A percentile compares a stretch with the other conserved stretches of the same genome.
Evolutionary conservation across 1,140 invertebrate genomes (phyloP).

Genomic region (Drosophila saltans): DNA sequence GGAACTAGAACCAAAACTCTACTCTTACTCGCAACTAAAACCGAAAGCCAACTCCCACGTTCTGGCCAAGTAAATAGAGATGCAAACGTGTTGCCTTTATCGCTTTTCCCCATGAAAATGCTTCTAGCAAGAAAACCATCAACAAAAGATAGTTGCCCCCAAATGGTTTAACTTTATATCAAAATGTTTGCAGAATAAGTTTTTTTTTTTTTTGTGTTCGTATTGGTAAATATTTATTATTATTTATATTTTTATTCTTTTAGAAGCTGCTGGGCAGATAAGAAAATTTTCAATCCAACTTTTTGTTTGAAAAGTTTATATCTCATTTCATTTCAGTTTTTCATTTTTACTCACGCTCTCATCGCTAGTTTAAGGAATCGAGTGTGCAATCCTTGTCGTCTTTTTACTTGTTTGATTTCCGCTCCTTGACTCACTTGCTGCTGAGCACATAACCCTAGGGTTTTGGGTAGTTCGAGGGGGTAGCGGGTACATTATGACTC

Average conservation of each 20-base stretch:
- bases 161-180: neutral
- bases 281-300: too few species aligned
- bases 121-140: neutral
- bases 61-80: neutral
- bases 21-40: conserved; percentile 58
- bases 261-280: neutral
- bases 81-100: neutral
- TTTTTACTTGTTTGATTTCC: conserved; percentile 68
- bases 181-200: too few species aligned
- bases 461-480: neutral
- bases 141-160: neutral
- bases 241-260: neutral
- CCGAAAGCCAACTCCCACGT: conserved; percentile 26
- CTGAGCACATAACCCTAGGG: conserved; percentile 30
- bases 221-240: too few species aligned
- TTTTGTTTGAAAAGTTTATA: too few species aligned
- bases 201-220: too few species aligned
- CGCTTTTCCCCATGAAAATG: too few species aligned
- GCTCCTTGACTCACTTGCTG: conserved; percentile 53
- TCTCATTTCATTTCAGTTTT: too few species aligned
- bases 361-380: conserved; percentile 33
- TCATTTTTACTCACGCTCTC: neutral
- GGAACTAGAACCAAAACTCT: conserved; percentile 33
- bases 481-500: neutral
- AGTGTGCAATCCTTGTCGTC: conserved; percentile 47